Evolutionary conservation across 2,888 invertebrate species (phyloP), one percentile per base, ranked within the genome.

Genomic region (Spilosoma lubricipeda): DNA sequence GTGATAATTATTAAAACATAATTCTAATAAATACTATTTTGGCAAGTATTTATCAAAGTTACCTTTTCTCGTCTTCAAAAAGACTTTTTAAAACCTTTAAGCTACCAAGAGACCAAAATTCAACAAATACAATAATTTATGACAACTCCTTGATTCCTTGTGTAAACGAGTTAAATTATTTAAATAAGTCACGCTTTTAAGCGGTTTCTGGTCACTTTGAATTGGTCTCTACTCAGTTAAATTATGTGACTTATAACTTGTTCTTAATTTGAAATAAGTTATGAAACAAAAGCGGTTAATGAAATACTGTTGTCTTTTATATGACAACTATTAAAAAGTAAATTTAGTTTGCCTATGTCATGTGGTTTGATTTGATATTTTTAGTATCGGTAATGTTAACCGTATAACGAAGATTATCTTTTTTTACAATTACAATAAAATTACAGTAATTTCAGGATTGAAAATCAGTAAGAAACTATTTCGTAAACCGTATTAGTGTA

Each of bases 401-500:
- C 23, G 23, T 23, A 23, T 52, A 8, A 23, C 0, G 20, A 8
- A 20, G 5, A 48, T 48, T 48, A 18, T 27, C 27, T 13, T 27
- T 59, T n/a, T 56, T 56, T 56, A 3, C 7, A 5, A n/a, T 5
- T 15, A 18, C 23, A 66, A 36, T 13, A n/a, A 66, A 66, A 30
- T 65, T 8, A 30, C 20, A 65, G 33, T 33, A 65, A 65, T 23
- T 33, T 11, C 36, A 9, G 9, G 13, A 33, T 59, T 27, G 1
- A 18, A 33, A 59, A 0, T 42, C 13, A 39, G 33, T 63, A 59
- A 45, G n/a, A 42, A 70, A 69, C 59, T 39, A 70, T 64, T 71
- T 73, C 52, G 33, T 7, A 65, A 64, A 42, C 52, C 48, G 52
- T 64, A 56, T 45, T 30, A n/a, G 33, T 67, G 67, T 64, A 42